Evolutionary conservation across 2,888 invertebrate genomes (phyloP), one percentile per base, ranked within the genome.

Genomic region (Drosophila incognita): DNA sequence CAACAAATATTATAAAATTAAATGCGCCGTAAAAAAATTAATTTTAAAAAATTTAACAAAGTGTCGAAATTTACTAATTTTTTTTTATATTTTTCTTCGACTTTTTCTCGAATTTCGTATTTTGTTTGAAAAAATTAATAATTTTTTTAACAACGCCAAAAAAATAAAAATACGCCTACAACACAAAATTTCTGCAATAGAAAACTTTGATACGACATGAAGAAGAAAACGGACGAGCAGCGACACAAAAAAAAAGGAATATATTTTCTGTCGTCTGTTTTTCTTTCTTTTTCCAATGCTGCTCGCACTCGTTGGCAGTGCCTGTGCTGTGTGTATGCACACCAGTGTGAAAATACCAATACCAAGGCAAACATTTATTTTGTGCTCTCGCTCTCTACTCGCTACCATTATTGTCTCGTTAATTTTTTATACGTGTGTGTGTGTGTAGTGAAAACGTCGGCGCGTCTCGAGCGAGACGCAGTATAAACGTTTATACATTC

Each of bases 141-240:
- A 87, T 76, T 76, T 90, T 91, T 76, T 81, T 63, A 69, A 62
- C 58, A 53, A 53, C 49, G 69, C 29, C 49, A 81, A 82, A 91
- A 85, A 85, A 82, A 77, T 53, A 58, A 83, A 87, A 92, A 84
- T 62, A 62, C 67, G 38, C 74, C 59, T 78, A 66, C 81, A 81
- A 88, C 83, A 89, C 86, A 86, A 88, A 89, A 89, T 82, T 87
- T 89, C 88, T 91, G 91, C 90, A 91, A 90, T 88, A 89, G 91
- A 92, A 91, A 91, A 92, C 92, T 91, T 92, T 89, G 89, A 91
- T 89, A 87, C 92, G 92, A 91, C 89, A 87, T 91, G 91, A 90
- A 90, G 90, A 87, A 87, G 88, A 85, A 85, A 85, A 85, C 89
- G 89, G 89, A 90, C 91, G 90, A 92, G 89, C 91, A 83, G 89